Percentiles rank a stretch among this genome's conserved stretches.
Conservation (phyloP, 2,113 vertebrate species). For the Gallinago jamesoni region DNA sequence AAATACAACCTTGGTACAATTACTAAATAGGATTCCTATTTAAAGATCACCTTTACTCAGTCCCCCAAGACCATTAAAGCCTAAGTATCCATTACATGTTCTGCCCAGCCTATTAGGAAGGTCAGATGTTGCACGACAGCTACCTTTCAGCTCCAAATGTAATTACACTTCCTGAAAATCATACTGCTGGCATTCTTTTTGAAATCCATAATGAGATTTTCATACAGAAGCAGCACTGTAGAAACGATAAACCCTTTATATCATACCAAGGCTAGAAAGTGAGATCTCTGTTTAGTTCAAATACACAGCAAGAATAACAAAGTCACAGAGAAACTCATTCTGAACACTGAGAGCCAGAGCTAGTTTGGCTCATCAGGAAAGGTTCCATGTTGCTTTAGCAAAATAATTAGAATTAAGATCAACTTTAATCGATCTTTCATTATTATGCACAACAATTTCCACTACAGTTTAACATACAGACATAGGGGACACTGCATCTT, state of each 20-base stretch:
- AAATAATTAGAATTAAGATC: not conserved
- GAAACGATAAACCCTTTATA: not conserved
- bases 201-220: conserved; percentile 50
- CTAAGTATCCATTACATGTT: conserved; percentile 56
- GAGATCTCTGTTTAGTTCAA: not conserved
- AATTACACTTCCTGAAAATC: conserved; percentile 61
- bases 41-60: conserved; percentile 68
- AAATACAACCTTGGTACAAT: conserved; percentile 33
- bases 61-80: conserved; percentile 66
- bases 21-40: conserved; percentile 1
- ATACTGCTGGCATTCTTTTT: not conserved
- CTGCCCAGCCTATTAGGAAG: conserved; percentile 66
- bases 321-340: not conserved
- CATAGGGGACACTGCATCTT: not conserved
- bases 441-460: not conserved
- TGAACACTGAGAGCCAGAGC: not conserved
- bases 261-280: not conserved
- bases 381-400: not conserved
- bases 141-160: conserved; percentile 60
- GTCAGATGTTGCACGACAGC: conserved; percentile 64
- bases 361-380: not conserved
- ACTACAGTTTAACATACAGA: not conserved
- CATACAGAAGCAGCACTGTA: not conserved
- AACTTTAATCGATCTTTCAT: not conserved
- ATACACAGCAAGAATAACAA: not conserved